These are phyloP conservation scores for Aphidius ervi DNA, from an alignment of 1,140 invertebrate species.

Conservation along the genomic window DNA sequence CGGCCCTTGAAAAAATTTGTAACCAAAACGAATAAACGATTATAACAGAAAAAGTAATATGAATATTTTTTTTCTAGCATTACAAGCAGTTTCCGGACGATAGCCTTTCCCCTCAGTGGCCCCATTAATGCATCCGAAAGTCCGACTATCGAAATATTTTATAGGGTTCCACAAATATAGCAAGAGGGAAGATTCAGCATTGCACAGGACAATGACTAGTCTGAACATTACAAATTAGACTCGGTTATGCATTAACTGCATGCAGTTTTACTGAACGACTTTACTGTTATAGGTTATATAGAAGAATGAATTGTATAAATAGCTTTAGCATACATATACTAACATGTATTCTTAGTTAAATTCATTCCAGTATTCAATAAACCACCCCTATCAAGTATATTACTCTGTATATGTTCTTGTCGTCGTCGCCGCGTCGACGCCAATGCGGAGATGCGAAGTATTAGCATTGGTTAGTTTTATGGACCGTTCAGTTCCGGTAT, in stretches of 20 bases:
- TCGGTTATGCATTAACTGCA: conserved; percentile 53
- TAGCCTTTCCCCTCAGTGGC: conserved; percentile 31
- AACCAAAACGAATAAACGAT: not conserved
- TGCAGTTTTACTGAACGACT: too few species aligned
- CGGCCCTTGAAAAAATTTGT: too few species aligned
- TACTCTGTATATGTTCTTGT: not conserved
- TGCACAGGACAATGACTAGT: conserved; percentile 44
- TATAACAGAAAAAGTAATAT: conserved; percentile 22
- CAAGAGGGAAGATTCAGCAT: conserved; percentile 29
- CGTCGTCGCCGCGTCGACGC: conserved; percentile 35
- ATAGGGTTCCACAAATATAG: too few species aligned
- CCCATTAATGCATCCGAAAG: conserved; percentile 22
- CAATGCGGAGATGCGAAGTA: conserved; percentile 49
- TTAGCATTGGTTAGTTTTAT: conserved; percentile 57
- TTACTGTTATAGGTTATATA: too few species aligned
- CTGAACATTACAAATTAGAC: conserved; percentile 50
- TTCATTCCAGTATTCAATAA: conserved; percentile 5
- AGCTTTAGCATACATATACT: not conserved
- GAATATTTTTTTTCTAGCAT: conserved; percentile 32
- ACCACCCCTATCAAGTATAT: not conserved
- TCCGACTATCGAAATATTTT: not conserved
- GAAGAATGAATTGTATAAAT: conserved; percentile 31
- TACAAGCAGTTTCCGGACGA: conserved; percentile 46
- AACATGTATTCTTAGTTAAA: conserved; percentile 4
- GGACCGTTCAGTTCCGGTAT: conserved; percentile 53